Evolutionary conservation across 2,797 vertebrate genomes (phyloP), one percentile per base, ranked within the genome.

Genomic region (Gambelia wislizenii): DNA sequence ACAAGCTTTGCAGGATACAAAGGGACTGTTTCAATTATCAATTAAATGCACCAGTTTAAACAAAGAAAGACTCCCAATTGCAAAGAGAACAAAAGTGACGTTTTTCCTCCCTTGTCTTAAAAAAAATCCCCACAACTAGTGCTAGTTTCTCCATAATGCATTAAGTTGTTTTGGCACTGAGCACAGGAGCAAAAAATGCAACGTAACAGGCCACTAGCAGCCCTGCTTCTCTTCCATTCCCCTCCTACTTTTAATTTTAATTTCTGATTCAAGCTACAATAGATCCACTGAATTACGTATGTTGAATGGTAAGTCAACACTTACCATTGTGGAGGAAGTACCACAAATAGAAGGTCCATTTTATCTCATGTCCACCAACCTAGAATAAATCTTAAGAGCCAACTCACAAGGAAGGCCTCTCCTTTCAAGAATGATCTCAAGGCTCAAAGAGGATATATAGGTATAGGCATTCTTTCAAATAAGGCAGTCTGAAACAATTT

Each of bases 1-100:
- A 39, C 1, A 39, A 52, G 30, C 88, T 89, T 27, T 85, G 87
- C n/a, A 87, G 91, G 88, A 92, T 59, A 67, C 54, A 76, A 84
- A 36, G 36, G 9, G 27, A 61, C 47, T 25, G 47, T 61, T 49
- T 67, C 39, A 77, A 47, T 47, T 14, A 44, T 33, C 14, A 67
- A 42, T 67, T n/a, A 85, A 49, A n/a, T 33, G 54, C 47, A 52
- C 4, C 67, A 70, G 13, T 18, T 9, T 54, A 20, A 70, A 64
- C 27, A 20, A 22, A 59, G 3, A 20, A 20, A 59, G 8, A 39
- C 75, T 67, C 61, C 13, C 8, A 69, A 70, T 4, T 79, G 56
- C 22, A 86, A 69, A 64, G 0, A 27, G 42, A 20, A n/a, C 64
- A 59, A 75, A 86, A 86, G 36, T 79, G 22, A 52, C 69, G 44